phyloP scores from a whole-genome alignment of 2,113 vertebrate species.

The human region DNA sequence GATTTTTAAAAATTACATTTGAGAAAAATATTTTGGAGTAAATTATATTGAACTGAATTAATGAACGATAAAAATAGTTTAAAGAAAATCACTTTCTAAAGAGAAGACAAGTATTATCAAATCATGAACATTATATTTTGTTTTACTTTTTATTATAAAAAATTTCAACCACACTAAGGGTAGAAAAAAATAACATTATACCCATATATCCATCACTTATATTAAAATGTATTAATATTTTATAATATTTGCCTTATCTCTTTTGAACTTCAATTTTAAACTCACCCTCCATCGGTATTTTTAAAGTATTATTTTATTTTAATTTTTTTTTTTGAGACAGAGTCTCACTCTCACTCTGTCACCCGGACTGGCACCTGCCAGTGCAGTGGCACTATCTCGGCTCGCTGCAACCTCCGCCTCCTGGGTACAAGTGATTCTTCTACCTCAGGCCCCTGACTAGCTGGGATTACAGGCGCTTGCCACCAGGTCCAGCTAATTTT shows the following conservation, averaged over 20 bases:
- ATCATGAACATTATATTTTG: constrained; percentile 20
- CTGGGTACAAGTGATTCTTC: no score
- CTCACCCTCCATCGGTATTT: neutral
- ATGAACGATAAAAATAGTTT: constrained; percentile 39
- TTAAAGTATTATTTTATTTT: neutral
- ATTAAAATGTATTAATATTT: neutral
- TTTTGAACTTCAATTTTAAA: constrained; percentile 12
- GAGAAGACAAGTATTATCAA: neutral
- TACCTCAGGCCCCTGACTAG: no score
- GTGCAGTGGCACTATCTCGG: fast-evolving
- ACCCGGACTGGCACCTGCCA: no score
- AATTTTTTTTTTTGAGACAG: neutral
- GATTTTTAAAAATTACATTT: constrained; percentile 52
- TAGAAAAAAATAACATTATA: neutral
- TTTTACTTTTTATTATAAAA: constrained; percentile 12
- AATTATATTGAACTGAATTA: neutral
- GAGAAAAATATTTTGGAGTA: constrained; percentile 40
- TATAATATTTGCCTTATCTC: neutral
- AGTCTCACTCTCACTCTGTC: no score
- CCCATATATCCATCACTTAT: neutral
- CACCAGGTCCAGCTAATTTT: no score
- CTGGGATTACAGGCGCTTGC: no score
- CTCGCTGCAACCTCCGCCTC: no score
- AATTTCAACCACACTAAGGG: neutral
- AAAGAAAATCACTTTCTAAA: neutral